Evolutionary conservation across 92 coral and sea anemone species (phyloP), one percentile per base, ranked within the genome.

Genomic region (Phenganax stokvisi): DNA sequence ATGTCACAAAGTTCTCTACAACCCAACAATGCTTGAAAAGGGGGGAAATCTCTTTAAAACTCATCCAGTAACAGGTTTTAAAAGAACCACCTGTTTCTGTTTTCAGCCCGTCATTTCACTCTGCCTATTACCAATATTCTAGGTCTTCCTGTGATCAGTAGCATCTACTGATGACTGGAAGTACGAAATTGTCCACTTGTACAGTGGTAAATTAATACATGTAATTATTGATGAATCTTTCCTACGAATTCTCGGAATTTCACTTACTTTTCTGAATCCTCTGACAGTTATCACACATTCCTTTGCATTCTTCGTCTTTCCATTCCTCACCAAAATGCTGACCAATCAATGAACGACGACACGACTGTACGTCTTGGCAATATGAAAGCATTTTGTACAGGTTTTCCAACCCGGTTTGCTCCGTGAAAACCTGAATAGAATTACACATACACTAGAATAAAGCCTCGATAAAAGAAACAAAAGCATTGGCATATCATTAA

Each of bases 321-420:
- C 98, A 94, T 44, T 55, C 81, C 85, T 90, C 98, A 16, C 98
- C 97, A 83, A 94, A 94, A 83, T 94, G 96, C 11, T 92, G 98
- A 0, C 94, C 98, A 84, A 91, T 94, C 84, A 85, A 81, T 11
- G 88, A 77, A 0, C 98, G 94, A 66, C 98, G 85, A 75, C 98
- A 94, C 7, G 82, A 57, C 10, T 70, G 85, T 60, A 78, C 82
- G 51, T 89, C 89, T 65, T 94, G 96, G 57, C 97, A 90, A 75
- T 91, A 94, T 10, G 88, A 59, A 13, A 92, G 37, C 88, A 94
- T 94, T 57, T 91, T 89, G 84, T 92, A 92, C 0, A 94, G 90
- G 71, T 94, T 94, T 74, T 94, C 92, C 27, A 92, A 76, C 30
- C 98, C 97, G 80, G 83, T 71, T 78, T 78, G 82, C 47, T 78